Evolutionary conservation across 2,888 invertebrate genomes (phyloP).

Genomic region (Rosalia funebris): DNA sequence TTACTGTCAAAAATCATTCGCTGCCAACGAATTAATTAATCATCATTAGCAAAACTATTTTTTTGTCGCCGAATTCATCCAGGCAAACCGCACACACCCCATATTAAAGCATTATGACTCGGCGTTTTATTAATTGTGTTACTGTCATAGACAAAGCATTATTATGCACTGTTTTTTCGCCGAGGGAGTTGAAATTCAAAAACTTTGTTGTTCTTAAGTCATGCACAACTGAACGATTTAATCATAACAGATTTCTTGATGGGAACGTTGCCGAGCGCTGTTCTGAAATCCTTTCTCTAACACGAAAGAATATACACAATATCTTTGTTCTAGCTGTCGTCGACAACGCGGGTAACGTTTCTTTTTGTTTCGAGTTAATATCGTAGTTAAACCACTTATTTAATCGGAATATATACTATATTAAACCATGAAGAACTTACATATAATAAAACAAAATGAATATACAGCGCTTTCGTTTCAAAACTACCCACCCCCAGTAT

Average conservation of each 20-base stretch:
- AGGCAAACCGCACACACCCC: too few species aligned
- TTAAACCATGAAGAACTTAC: too few species aligned
- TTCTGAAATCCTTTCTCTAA: background rate
- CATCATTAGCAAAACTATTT: too few species aligned
- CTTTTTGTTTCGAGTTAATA: background rate
- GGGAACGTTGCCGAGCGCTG: background rate
- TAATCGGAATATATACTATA: too few species aligned
- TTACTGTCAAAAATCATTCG: too few species aligned
- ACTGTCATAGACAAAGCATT: conserved; percentile 21
- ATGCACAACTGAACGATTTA: conserved; percentile 5
- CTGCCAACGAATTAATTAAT: too few species aligned
- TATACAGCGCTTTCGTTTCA: too few species aligned
- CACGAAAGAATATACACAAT: background rate
- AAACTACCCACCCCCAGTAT: too few species aligned
- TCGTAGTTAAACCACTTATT: too few species aligned
- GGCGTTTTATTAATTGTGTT: conserved; percentile 18
- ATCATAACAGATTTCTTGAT: background rate
- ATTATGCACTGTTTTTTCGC: conserved; percentile 14
- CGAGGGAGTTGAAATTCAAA: conserved; percentile 7
- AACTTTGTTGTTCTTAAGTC: conserved; percentile 15
- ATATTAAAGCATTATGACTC: conserved; percentile 9
- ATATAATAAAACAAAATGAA: too few species aligned
- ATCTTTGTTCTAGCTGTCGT: background rate
- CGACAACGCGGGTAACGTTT: background rate
- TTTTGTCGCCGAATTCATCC: too few species aligned